Base-by-base conservation (phyloP, 30 jellyfish, hydroid and myxozoan species). In the Hydractinia symbiolongicarpus region DNA sequence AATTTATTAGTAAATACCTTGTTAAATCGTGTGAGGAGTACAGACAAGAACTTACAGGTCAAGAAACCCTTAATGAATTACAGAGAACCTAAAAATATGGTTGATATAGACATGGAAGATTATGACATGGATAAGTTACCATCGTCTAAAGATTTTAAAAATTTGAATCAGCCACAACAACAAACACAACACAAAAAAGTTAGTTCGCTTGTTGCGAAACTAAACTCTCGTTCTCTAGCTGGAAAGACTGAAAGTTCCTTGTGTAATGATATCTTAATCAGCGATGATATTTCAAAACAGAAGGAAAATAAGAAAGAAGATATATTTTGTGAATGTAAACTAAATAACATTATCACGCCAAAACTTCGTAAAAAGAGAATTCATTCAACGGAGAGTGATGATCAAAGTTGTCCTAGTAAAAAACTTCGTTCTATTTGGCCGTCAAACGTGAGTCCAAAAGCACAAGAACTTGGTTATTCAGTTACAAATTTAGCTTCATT, bases 351-450 rank as follows among this genome's bases (percentile, higher is more conserved):
- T 9, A 19, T 50, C 9, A 30, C 54, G 5, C 40, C 55, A 53
- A 77, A 77, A 40, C 76, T 21, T 15, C 16, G 54, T 30, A 55
- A 55, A 55, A 77, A 77, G 54, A 77, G 85, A 60, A 53, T 44
- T 61, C 85, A 77, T 77, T 55, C 76, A 55, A 66, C 54, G 75
- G 61, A 21, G 55, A 53, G 19, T 77, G 54, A 54, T 9, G 85
- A 77, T 9, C 50, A 40, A 17, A 85, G 17, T 57, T 66, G 69
- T 19, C 56, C 79, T 66, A 61, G 96, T 61, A 21, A 87, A 82
- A 61, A 62, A 55, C 14, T 73, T 61, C 49, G 90, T 78, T n/a
- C 83, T 77, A 50, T 78, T 72, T 83, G 98, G 98, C 67, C 90
- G 14, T 21, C 91, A 74, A 56, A 83, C 91, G 6, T 75, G 87